These are phyloP conservation scores for Philypnodon macrostomus DNA, from an alignment of 2,797 vertebrate genomes.

Conservation along the genomic window DNA sequence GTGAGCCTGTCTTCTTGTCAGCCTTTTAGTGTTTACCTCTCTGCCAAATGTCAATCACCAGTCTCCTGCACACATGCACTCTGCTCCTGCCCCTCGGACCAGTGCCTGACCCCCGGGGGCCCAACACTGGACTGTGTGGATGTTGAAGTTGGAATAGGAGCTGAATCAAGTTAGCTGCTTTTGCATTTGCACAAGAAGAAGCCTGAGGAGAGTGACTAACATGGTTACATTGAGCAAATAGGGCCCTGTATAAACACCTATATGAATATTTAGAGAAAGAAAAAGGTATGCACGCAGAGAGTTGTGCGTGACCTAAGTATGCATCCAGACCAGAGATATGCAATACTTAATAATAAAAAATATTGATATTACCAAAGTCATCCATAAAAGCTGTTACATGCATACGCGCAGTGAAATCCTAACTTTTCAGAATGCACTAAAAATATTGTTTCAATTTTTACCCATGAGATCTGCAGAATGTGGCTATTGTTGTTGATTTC, in stretches of 20 bases:
- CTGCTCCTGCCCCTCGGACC: slow-evolving; percentile 18
- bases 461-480: slow-evolving; percentile 32
- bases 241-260: slow-evolving; percentile 40
- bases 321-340: not conserved
- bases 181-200: slow-evolving; percentile 31
- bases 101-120: slow-evolving; percentile 37
- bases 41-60: slow-evolving; percentile 65
- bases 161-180: slow-evolving; percentile 43
- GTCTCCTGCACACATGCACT: slow-evolving; percentile 20
- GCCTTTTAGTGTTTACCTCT: slow-evolving; percentile 51
- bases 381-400: slow-evolving; percentile 12
- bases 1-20: slow-evolving; percentile 46
- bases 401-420: not conserved
- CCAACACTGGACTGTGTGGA: slow-evolving; percentile 25
- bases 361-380: too few species aligned
- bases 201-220: slow-evolving; percentile 44
- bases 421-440: not conserved
- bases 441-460: slow-evolving; percentile 26
- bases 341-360: too few species aligned
- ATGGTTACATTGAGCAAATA: slow-evolving; percentile 49
- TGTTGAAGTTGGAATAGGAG: slow-evolving; percentile 28
- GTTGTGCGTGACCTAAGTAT: too few species aligned
- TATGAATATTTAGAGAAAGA: slow-evolving; percentile 31
- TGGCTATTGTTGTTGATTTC: slow-evolving; percentile 52
- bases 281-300: slow-evolving; percentile 7